Base-by-base conservation (phyloP, 1,140 invertebrate genomes). In the Palaemon carinicauda region DNA sequence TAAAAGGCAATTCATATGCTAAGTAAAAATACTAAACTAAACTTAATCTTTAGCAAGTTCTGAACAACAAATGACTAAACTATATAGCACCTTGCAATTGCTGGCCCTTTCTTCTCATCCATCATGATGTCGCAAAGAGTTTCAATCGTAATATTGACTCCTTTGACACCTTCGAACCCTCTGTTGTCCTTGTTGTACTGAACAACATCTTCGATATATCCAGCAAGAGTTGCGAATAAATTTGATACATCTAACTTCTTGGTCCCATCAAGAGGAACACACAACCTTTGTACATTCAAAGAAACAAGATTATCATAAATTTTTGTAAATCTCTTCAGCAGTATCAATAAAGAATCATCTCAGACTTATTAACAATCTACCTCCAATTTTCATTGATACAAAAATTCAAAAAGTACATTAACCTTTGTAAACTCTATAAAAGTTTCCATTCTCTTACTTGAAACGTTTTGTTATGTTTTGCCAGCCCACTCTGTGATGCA, bases 121-220 rank as follows among this genome's bases (percentile, higher is more conserved):
- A 93, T 93, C 93, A 98, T 94, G 80, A 97, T 93, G 87, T 94
- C 92, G 90, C 96, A 98, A 15, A 96, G 90, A 21, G 92, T 94
- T 90, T 97, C 95, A 33, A 98, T 95, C 0, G 96, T 97, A 2
- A 97, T 93, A 87, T 95, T 95, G 15, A 93, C 93, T 50, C 92
- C 93, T 82, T 91, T 92, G 0, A 92, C 92, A 60, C 93, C 93
- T 89, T 94, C 94, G 90, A 92, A 94, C 7, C 93, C 93, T 56
- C 97, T 93, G 91, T 98, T 98, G 90, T 98, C 97, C 91, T 97
- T 96, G 91, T 98, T 99, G 91, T 99, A 98, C 90, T 99, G 97
- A 0, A 98, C 97, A 75, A 98, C 93, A 54, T 94, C 96, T 90
- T 93, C 92, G 90, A 93, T 92, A 91, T 97, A 96, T 56, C 94